Percentiles rank a stretch among this genome's conserved stretches.
These are phyloP conservation scores for Eulemur rufifrons DNA, from an alignment of 2,113 vertebrate species.

Conservation along the genomic window DNA sequence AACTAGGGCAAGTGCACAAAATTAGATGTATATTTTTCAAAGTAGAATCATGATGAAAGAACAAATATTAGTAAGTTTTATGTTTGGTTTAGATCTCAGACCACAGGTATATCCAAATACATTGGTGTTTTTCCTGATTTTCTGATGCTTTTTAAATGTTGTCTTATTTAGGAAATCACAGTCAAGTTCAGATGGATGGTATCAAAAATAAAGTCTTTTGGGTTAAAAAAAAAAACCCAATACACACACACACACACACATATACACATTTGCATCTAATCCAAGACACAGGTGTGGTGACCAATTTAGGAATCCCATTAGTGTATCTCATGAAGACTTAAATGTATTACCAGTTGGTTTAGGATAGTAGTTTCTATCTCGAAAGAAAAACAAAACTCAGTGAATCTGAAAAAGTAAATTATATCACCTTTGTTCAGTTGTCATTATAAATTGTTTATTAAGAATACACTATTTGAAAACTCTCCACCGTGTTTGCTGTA, in stretches of 20 bases:
- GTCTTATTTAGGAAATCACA: background rate
- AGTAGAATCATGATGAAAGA: background rate
- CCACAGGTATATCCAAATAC: background rate
- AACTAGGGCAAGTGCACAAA: background rate
- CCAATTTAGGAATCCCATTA: background rate
- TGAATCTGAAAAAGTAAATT: background rate
- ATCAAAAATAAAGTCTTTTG: background rate
- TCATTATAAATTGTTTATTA: background rate
- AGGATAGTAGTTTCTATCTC: background rate
- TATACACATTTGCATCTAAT: background rate
- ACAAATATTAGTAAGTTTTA: background rate
- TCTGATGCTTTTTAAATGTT: background rate
- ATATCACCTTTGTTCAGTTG: background rate
- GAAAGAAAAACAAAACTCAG: background rate
- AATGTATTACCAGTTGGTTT: background rate
- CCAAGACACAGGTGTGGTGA: background rate
- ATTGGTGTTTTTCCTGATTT: background rate
- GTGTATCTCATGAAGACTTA: background rate
- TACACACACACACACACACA: too few relatives aligned
- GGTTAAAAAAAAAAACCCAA: too few relatives aligned
- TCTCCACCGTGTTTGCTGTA: background rate
- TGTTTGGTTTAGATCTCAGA: background rate
- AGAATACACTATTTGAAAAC: background rate
- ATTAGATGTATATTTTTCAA: background rate
- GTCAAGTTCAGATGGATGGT: background rate